These are phyloP conservation scores for Melolontha melolontha DNA, from an alignment of 2,888 invertebrate species.

Conservation along the genomic window DNA sequence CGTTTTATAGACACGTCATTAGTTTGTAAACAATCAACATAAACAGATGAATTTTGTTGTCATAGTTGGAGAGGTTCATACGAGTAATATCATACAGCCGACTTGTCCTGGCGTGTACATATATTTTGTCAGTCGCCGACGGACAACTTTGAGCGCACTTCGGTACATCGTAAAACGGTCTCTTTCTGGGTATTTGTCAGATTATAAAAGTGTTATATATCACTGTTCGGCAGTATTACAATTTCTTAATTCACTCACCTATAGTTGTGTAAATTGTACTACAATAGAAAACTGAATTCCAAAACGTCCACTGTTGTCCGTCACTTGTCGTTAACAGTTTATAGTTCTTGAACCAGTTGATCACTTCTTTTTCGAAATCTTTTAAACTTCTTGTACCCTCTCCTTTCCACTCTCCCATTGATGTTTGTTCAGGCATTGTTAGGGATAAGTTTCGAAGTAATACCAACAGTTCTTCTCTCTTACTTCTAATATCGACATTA, in stretches of 20 bases:
- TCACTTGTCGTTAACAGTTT: slow-evolving; percentile 59
- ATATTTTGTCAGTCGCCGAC: no score
- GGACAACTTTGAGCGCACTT: no score
- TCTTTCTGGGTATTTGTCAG: no score
- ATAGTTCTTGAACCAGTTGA: slow-evolving; percentile 56
- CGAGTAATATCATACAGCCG: no score
- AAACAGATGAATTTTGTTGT: no score
- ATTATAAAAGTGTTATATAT: no score
- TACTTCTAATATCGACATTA: slow-evolving; percentile 55
- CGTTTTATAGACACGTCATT: no score
- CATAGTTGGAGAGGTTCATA: no score
- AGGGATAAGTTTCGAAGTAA: slow-evolving; percentile 57
- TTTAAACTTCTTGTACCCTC: slow-evolving; percentile 66
- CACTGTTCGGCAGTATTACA: no score
- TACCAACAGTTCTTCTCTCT: slow-evolving; percentile 56
- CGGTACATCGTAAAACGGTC: no score
- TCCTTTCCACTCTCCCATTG: slow-evolving; percentile 67
- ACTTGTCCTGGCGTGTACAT: no score
- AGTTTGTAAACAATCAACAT: no score
- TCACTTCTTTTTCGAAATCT: slow-evolving; percentile 69
- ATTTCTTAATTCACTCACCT: slow-evolving; percentile 74
- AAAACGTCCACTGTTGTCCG: slow-evolving; percentile 80
- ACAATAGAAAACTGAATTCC: slow-evolving; percentile 88
- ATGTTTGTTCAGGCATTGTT: slow-evolving; percentile 54
- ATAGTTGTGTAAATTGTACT: slow-evolving; percentile 92